These are phyloP conservation scores for Orthosia incerta DNA, from an alignment of 2,888 invertebrate genomes.

Conservation along the genomic window DNA sequence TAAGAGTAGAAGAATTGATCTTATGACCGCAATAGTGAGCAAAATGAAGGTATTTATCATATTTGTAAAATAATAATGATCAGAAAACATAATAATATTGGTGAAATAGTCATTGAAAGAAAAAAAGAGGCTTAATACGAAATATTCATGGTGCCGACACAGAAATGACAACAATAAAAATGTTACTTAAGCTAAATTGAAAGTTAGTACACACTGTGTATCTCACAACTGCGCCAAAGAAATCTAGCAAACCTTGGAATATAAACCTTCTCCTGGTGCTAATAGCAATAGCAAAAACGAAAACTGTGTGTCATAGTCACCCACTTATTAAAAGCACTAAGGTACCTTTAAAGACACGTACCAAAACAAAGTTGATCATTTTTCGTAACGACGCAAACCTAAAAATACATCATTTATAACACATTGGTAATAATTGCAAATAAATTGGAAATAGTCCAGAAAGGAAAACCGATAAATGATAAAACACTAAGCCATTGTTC, in stretches of 20 bases:
- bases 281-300: not conserved
- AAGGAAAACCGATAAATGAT: not conserved
- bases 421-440: not conserved
- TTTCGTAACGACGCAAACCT: no score
- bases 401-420: no score
- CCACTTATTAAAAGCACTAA: not conserved
- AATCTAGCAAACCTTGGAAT: no score
- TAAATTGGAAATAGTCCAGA: not conserved
- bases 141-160: no score
- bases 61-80: not conserved
- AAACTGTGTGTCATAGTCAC: not conserved
- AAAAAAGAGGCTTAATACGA: no score
- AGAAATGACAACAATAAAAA: no score
- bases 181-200: no score
- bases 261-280: not conserved
- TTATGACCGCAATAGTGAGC: not conserved
- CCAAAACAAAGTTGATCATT: not conserved
- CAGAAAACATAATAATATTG: not conserved
- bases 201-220: no score
- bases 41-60: not conserved
- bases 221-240: no score
- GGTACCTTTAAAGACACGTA: not conserved
- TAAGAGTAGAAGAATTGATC: not conserved
- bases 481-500: no score
- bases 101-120: no score